Conservation (phyloP, 2,113 vertebrate species). For the Ageneiosus marmoratus region DNA sequence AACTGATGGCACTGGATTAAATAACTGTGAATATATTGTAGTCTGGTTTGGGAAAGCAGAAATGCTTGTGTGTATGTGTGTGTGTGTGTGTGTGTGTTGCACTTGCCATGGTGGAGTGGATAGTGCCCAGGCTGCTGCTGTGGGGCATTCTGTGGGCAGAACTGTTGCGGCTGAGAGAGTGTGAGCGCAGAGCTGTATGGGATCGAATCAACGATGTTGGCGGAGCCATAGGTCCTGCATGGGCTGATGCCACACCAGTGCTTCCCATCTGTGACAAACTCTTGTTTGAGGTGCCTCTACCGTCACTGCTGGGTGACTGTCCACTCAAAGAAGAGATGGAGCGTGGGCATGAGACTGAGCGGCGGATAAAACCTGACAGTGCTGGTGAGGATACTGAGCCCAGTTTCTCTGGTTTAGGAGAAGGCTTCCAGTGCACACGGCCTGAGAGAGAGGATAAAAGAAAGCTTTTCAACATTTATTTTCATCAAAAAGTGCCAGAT, state of each 20-base stretch:
- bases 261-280: constrained; percentile 72
- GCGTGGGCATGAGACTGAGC: constrained; percentile 94
- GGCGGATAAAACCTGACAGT: constrained; percentile 81
- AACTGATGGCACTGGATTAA: neutral
- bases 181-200: constrained; percentile 81
- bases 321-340: constrained; percentile 83
- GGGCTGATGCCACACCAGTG: constrained; percentile 53
- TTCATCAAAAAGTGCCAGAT: neutral
- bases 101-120: constrained; percentile 83
- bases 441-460: constrained; percentile 62
- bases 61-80: neutral
- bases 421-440: constrained; percentile 76
- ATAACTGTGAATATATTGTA: neutral
- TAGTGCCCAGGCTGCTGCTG: constrained; percentile 73
- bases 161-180: constrained; percentile 87
- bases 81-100: constrained; percentile 13
- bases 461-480: neutral
- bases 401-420: constrained; percentile 70
- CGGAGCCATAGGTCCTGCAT: constrained; percentile 33
- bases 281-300: constrained; percentile 70
- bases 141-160: constrained; percentile 78
- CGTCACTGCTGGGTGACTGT: constrained; percentile 77
- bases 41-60: neutral
- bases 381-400: constrained; percentile 69
- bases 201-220: constrained; percentile 68